Percentiles rank a stretch among this genome's conserved stretches.
Conservation (phyloP, 2,888 invertebrate genomes). For the Drosophila kambysellisi region DNA sequence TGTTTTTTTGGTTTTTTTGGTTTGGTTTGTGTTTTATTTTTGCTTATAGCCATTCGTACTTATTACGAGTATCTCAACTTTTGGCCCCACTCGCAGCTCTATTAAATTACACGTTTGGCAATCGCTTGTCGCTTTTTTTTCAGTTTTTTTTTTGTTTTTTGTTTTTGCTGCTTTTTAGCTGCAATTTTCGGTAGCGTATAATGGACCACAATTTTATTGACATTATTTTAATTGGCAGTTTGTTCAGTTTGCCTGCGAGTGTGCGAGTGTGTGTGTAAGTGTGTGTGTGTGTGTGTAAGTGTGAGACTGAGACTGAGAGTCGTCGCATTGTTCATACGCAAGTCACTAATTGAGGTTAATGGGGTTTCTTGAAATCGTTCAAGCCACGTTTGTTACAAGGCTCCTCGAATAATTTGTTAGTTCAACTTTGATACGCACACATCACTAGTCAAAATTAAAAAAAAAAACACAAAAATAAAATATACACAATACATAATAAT, state of each 20-base stretch:
- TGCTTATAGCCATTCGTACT: slow-evolving; percentile 28
- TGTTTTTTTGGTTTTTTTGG: not conserved
- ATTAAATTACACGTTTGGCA: slow-evolving; percentile 78
- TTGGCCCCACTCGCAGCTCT: slow-evolving; percentile 71
- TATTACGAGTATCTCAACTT: slow-evolving; percentile 67
- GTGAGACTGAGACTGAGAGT: slow-evolving; percentile 33
- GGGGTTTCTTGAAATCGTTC: slow-evolving; percentile 77
- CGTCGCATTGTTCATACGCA: slow-evolving; percentile 65
- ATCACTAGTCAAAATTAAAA: not conserved
- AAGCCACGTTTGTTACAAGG: slow-evolving; percentile 62
- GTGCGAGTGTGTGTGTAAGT: slow-evolving; percentile 13
- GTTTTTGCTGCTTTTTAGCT: slow-evolving; percentile 40
- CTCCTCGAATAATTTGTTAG: slow-evolving; percentile 34
- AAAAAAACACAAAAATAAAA: too few relatives aligned
- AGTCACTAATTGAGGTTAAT: slow-evolving; percentile 82
- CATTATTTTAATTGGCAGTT: slow-evolving; percentile 82
- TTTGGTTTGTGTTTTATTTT: not conserved
- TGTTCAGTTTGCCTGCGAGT: slow-evolving; percentile 51
- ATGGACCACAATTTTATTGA: slow-evolving; percentile 82
- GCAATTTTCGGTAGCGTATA: slow-evolving; percentile 77
- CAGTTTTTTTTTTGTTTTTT: slow-evolving; percentile 2
- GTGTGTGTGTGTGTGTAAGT: slow-evolving; percentile 18
- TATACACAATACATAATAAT: slow-evolving; percentile 24
- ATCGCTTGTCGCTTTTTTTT: slow-evolving; percentile 51
- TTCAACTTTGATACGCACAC: slow-evolving; percentile 45